Evolutionary conservation across 2,888 invertebrate species (phyloP), one percentile per base, ranked within the genome.

Genomic region (Eupithecia insigniata): DNA sequence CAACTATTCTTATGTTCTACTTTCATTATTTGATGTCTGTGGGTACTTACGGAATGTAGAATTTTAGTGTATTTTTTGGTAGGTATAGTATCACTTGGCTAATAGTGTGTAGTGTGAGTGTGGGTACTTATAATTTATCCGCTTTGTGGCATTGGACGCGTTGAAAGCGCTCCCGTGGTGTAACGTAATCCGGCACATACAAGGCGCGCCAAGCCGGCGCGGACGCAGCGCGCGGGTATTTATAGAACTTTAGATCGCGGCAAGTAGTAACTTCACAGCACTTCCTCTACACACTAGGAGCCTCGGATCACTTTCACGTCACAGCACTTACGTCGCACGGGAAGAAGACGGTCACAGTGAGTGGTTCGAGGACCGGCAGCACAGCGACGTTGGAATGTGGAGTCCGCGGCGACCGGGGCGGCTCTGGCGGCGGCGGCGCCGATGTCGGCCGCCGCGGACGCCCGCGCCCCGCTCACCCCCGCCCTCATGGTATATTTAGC

Each of bases 351-450:
- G 94, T 92, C 92, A 91, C 90, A 90, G 92, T 92, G 91, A 91
- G 90, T 87, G 90, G 90, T 87, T 89, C 87, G 84, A 87, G 82
- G 87, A 90, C 90, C 89, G 89, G 88, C 92, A 92, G 92, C 92
- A 91, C 92, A 91, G 92, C 93, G 92, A 91, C 94, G 95, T 95
- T 95, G 95, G 95, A 95, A 95, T 96, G 95, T 95, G 95, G 95
- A 95, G 95, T 95, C 95, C 95, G 95, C 96, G 95, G 95, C 95
- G 95, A 95, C 95, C 95, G 94, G 92, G 95, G 95, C 95, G 95
- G 95, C 95, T 96, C 96, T 96, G 95, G 82, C 83, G 85, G 86
- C 83, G 79, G 83, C 81, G 82, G 58, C 80, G 80, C 80, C 80
- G 78, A 79, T 81, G 82, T 80, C 82, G 82, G 78, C 74, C 81